Conservation (phyloP, 1,140 invertebrate species). For the Parapsyche elsis region DNA sequence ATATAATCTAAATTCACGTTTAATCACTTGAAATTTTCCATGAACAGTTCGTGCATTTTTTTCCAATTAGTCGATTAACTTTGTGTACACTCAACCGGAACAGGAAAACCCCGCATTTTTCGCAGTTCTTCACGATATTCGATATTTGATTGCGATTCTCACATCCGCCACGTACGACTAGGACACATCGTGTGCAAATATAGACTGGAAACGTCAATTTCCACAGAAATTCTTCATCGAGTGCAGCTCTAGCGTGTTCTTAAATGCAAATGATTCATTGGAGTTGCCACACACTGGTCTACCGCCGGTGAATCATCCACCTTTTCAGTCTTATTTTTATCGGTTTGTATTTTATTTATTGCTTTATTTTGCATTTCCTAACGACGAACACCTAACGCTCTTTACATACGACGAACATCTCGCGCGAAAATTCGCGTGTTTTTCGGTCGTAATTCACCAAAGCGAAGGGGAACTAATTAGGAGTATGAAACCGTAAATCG, state of each 20-base stretch:
- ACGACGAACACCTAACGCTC: background rate
- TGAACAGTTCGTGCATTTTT: background rate
- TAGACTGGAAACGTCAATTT: background rate
- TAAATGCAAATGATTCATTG: constrained; percentile 40
- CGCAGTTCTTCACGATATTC: background rate
- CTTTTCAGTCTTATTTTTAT: too few species aligned
- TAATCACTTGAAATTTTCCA: background rate
- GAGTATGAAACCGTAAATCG: background rate
- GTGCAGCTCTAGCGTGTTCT: constrained; percentile 16
- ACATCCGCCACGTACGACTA: background rate
- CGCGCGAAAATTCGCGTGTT: constrained; percentile 5
- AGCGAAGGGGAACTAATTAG: background rate
- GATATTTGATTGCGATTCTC: background rate
- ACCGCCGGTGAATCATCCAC: constrained; percentile 12
- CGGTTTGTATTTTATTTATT: background rate
- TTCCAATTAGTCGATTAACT: too few species aligned
- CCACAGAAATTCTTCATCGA: background rate
- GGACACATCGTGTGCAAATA: background rate
- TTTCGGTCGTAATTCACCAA: background rate
- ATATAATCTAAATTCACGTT: too few species aligned
- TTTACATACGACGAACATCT: background rate
- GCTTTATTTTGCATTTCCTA: constrained; percentile 7
- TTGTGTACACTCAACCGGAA: background rate
- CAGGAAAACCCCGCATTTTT: background rate
- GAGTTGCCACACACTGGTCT: constrained; percentile 5